Base-by-base conservation (phyloP, 2,797 vertebrate species). In the Cephalopachus bancanus region DNA sequence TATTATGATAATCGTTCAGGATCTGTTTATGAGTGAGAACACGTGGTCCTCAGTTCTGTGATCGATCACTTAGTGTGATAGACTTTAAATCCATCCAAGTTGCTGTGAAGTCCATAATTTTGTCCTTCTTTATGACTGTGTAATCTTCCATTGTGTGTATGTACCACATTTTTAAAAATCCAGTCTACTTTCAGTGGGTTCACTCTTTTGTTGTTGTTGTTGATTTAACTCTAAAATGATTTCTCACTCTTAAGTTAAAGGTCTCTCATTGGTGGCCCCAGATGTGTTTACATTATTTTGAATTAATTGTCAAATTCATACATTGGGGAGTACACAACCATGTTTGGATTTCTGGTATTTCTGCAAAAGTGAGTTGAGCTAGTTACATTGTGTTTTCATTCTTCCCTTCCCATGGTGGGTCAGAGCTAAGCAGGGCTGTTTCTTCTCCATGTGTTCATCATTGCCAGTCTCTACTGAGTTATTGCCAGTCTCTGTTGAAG, bases 201-300 rank as follows among this genome's bases (percentile, higher is more conserved):
- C 44, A 44, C 44, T 44, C 44, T 44, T 44, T 44, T 44, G 44
- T 44, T 44, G 44, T 44, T 44, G 44, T 44, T 44, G 44, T 44
- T 91, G 59, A 83, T 83, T 87, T 49, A 76, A 78, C 3, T 5
- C 26, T 83, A 69, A 59, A 51, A 17, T 62, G 26, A 12, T 5
- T 33, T 60, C 20, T 75, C 6, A 71, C 9, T 33, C 74, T 51
- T 83, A 89, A 69, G 6, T 85, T 62, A 80, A 20, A 69, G 44
- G 28, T 81, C 55, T 85, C 28, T 24, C 0, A 30, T 10, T 57
- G 17, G 28, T 57, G 26, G 74, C 7, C 60, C 26, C 3, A 55
- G 89, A 81, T 28, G 8, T 64, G 49, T 69, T 81, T 60, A 81
- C 59, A 22, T 71, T 78, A 78, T 85, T 92, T 91, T 93, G 28